phyloP scores from a whole-genome alignment of 2,888 invertebrate genomes.

The Drosophila quinaria region DNA sequence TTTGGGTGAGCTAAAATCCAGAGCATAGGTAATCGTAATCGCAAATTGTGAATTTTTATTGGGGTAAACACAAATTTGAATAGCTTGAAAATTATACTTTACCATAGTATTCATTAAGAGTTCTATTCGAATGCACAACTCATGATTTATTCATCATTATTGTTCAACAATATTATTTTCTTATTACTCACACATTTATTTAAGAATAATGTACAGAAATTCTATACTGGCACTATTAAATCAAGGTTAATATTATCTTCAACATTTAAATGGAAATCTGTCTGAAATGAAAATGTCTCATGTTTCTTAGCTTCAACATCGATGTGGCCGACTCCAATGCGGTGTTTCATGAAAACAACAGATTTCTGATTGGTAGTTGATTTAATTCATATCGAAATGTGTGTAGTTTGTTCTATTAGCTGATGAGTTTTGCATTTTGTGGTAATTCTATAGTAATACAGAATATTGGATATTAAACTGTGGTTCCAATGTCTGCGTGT shows the following conservation, averaged over 20 bases:
- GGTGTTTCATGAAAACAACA: background rate
- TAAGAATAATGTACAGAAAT: too few relatives aligned
- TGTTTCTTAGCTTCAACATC: background rate
- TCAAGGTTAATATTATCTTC: background rate
- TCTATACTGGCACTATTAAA: background rate
- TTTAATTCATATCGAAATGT: conserved; percentile 35
- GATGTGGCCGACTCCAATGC: background rate
- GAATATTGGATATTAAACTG: conserved; percentile 5
- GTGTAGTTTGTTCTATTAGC: conserved; percentile 5
- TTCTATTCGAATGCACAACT: too few relatives aligned
- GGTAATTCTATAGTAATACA: background rate
- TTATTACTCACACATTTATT: too few relatives aligned
- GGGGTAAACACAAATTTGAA: too few relatives aligned
- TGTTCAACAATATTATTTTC: too few relatives aligned
- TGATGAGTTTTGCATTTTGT: conserved; percentile 10
- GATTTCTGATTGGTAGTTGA: conserved; percentile 5
- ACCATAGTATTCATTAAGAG: too few relatives aligned
- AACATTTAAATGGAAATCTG: background rate
- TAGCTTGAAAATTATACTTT: too few relatives aligned
- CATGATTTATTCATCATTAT: too few relatives aligned
- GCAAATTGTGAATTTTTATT: too few relatives aligned
- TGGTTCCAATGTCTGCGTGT: background rate
- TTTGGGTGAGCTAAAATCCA: too few relatives aligned
- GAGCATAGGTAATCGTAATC: too few relatives aligned
- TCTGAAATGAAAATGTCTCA: background rate